These are phyloP conservation scores for Leptinotarsa defecta DNA, from an alignment of 1,140 invertebrate species.

Conservation along the genomic window DNA sequence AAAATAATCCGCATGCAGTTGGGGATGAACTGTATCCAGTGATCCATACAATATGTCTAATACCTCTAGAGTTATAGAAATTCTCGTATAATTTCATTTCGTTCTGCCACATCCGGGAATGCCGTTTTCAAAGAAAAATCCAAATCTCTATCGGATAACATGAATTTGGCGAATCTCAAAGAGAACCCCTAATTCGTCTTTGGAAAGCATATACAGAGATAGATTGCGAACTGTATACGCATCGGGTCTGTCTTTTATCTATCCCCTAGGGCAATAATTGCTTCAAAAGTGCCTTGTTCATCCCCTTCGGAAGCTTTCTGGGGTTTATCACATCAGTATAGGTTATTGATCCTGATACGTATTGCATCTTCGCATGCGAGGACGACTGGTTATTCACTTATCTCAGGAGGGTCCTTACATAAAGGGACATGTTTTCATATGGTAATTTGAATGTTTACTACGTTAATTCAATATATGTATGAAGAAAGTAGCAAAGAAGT, in stretches of 20 bases:
- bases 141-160: slow-evolving; percentile 4
- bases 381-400: background rate
- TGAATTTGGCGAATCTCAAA: slow-evolving; percentile 9
- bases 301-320: slow-evolving; percentile 15
- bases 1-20: too few relatives aligned
- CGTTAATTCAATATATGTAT: too few relatives aligned
- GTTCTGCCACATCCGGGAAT: background rate
- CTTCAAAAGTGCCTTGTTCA: slow-evolving; percentile 24
- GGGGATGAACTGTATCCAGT: too few relatives aligned
- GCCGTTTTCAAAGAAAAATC: background rate
- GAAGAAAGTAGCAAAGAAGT: too few relatives aligned
- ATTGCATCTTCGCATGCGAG: slow-evolving; percentile 4
- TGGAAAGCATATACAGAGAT: background rate
- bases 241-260: slow-evolving; percentile 21
- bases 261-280: slow-evolving; percentile 29
- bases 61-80: background rate
- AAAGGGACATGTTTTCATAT: too few relatives aligned
- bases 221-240: slow-evolving; percentile 4
- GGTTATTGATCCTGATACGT: slow-evolving; percentile 1
- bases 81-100: background rate
- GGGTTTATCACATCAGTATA: slow-evolving; percentile 1
- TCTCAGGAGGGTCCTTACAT: too few relatives aligned
- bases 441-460: too few relatives aligned
- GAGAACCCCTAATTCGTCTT: slow-evolving; percentile 11
- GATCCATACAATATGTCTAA: background rate